Conservation (phyloP, 2,888 invertebrate species). For the Leptarthrus brevirostris region DNA sequence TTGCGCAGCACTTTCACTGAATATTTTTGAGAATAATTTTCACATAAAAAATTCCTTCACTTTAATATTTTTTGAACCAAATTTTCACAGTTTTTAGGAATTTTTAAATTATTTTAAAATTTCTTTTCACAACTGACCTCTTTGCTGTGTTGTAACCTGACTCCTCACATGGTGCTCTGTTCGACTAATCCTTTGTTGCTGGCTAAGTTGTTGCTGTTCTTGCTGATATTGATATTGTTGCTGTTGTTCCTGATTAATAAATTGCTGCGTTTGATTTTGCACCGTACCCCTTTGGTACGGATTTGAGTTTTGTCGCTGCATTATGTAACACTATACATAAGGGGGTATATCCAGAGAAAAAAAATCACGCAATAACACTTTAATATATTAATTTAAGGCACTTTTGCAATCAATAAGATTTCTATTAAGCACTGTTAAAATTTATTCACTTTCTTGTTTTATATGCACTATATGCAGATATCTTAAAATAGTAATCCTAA, state of each 20-base stretch:
- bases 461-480: conserved; percentile 32
- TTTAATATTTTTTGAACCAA: background rate
- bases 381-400: conserved; percentile 14
- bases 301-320: conserved; percentile 79
- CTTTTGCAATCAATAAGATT: background rate
- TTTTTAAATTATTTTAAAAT: too few species aligned
- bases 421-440: background rate
- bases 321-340: conserved; percentile 70
- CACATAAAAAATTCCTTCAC: background rate
- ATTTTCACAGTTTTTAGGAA: too few species aligned
- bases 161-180: conserved; percentile 84
- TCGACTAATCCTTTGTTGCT: conserved; percentile 73
- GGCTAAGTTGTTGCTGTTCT: conserved; percentile 68
- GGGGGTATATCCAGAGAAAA: conserved; percentile 59
- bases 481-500: conserved; percentile 37
- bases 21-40: conserved; percentile 17
- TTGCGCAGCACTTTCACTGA: conserved; percentile 7
- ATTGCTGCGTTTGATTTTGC: conserved; percentile 70
- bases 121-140: conserved; percentile 71
- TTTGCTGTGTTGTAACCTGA: conserved; percentile 80
- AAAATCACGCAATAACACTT: conserved; percentile 54
- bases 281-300: conserved; percentile 67
- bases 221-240: conserved; percentile 67
- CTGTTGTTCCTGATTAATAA: conserved; percentile 68
- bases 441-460: conserved; percentile 27